Evolutionary conservation across 2,888 invertebrate genomes (phyloP), one percentile per base, ranked within the genome.

Genomic region (Busseola fusca): DNA sequence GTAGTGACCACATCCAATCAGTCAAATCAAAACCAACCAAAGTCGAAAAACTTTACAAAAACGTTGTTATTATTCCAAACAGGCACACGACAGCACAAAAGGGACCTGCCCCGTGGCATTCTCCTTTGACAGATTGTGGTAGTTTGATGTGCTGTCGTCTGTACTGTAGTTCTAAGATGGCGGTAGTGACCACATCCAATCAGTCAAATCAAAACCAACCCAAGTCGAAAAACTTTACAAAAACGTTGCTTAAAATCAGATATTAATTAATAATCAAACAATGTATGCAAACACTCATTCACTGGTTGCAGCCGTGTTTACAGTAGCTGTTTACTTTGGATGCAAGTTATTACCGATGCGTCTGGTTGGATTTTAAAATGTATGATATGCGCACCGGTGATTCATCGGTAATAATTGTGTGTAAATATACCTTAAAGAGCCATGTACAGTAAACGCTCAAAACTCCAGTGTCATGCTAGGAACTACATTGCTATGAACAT

Each of bases 351-450:
- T 90, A 90, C 88, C 87, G 87, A 79, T 7, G 34, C 34, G 79
- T 70, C 72, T 68, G 87, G 87, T 86, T 86, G 84, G 85, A 87
- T 88, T 90, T 91, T 87, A 88, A 91, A 89, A 91, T 92, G 83
- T 91, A 91, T 90, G 89, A 89, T 90, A 90, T 91, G 91, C 90
- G 82, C 80, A 76, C 77, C 70, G 71, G 86, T 86, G 74, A 82
- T 83, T 74, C 84, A 59, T 79, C 79, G 87, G 86, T 87, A 87
- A 85, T 85, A 67, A 34, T 34, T 34, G 7, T 69, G 60, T 73
- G 84, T 80, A 87, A 88, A 88, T 88, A 87, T 80, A 74, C 81
- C 79, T 87, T 87, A 86, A 68, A 72, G 48, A 52, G 6, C 21
- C 50, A 48, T 54, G 9, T 52, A 21, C 21, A 34, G 34, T 34